A percentile compares a stretch with the other conserved stretches of the same genome.
phyloP scores from a whole-genome alignment of 2,113 vertebrate genomes.

The Platysternon megacephalum region DNA sequence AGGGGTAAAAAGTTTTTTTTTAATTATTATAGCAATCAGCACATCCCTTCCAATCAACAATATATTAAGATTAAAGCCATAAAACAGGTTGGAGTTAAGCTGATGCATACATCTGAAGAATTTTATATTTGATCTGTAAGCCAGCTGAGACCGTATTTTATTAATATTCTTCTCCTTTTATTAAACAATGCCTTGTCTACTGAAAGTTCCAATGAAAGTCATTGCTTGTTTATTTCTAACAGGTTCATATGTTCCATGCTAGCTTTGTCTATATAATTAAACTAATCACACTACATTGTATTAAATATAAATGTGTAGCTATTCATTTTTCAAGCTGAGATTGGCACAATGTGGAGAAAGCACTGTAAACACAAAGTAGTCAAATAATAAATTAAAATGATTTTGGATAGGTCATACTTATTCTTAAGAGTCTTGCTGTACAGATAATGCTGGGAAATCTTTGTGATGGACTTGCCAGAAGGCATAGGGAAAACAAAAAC shows the following conservation, averaged over 20 bases:
- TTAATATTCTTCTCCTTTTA: background rate
- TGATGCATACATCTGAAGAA: background rate
- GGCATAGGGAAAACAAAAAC: background rate
- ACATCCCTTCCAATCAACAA: background rate
- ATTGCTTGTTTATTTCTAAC: background rate
- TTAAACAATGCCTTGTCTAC: background rate
- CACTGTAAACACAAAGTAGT: background rate
- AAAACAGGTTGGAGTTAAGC: background rate
- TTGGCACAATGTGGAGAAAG: background rate
- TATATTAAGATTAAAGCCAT: background rate
- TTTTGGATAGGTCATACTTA: background rate
- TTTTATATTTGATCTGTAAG: background rate
- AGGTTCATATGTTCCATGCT: background rate
- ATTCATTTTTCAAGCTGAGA: background rate
- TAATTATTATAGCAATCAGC: background rate
- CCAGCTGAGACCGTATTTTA: background rate
- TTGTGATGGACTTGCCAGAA: background rate
- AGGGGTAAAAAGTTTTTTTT: background rate
- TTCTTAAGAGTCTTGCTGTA: background rate
- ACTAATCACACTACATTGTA: background rate
- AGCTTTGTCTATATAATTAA: constrained; percentile 16
- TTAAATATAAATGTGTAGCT: constrained; percentile 27
- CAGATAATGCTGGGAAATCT: background rate
- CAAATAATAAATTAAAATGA: background rate
- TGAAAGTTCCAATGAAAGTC: constrained; percentile 3